phyloP scores from a whole-genome alignment of 37 sponge, comb jelly and placozoan genomes.

The Agelas oroides region DNA sequence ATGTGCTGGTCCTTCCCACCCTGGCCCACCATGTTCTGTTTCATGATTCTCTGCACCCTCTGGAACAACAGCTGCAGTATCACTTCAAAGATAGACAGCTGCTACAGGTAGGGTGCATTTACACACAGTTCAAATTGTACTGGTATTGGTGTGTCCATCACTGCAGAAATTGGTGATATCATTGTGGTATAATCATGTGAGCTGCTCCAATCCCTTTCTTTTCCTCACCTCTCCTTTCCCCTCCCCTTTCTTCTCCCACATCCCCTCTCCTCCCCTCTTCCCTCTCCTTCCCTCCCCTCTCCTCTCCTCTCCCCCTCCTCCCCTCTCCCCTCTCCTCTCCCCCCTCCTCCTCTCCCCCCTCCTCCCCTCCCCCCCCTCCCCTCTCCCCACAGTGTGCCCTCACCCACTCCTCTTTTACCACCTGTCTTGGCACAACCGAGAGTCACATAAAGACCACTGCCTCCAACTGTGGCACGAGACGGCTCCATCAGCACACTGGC shows the following conservation, averaged over 20 bases:
- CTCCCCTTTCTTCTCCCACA: no score
- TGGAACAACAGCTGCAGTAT: slow-evolving; percentile 61
- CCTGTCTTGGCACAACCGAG: not conserved
- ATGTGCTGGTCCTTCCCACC: slow-evolving; percentile 35
- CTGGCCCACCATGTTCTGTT: slow-evolving; percentile 68
- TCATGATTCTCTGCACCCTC: slow-evolving; percentile 35
- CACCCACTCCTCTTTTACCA: slow-evolving; percentile 68
- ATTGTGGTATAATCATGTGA: no score
- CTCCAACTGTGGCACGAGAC: slow-evolving; percentile 57
- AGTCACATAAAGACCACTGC: slow-evolving; percentile 20
- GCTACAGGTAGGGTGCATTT: slow-evolving; percentile 30
- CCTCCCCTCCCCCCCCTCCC: not conserved
- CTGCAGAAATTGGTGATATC: not conserved
- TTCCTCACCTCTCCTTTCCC: no score
- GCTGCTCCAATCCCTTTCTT: no score
- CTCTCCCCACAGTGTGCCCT: slow-evolving; percentile 49
- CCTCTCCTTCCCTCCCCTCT: no score
- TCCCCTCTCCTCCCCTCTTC: not conserved
- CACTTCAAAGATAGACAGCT: slow-evolving; percentile 60
- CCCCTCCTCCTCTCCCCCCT: not conserved
- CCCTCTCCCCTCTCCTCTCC: no score
- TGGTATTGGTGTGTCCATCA: no score
- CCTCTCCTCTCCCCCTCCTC: no score
- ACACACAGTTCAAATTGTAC: no score
- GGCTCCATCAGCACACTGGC: slow-evolving; percentile 1